phyloP scores from a whole-genome alignment of 2,113 vertebrate species.

The Petroica traversi region DNA sequence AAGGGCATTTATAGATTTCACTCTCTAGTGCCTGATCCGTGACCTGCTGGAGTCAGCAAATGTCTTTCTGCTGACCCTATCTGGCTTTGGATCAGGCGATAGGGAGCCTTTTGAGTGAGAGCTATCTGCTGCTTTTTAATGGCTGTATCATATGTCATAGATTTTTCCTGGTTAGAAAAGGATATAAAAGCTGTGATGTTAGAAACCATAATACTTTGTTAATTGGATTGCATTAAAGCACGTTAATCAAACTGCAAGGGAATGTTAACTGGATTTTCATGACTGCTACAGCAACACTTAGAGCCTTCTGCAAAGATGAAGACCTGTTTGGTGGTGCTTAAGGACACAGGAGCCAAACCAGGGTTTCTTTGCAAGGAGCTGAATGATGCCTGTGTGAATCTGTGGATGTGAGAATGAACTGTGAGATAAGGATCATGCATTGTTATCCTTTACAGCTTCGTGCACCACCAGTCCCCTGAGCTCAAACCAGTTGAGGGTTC shows the following conservation, averaged over 20 bases:
- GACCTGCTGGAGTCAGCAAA: constrained; percentile 5
- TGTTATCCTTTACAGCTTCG: not conserved
- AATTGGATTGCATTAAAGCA: constrained; percentile 52
- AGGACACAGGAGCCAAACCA: not conserved
- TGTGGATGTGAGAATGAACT: not conserved
- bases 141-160: constrained; percentile 2
- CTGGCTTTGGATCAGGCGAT: not conserved
- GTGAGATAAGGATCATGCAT: not conserved
- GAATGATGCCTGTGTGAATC: fast-evolving
- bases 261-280: constrained; percentile 4
- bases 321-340: not conserved
- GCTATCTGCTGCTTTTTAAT: not conserved
- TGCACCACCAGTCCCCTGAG: not conserved
- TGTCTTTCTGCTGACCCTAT: constrained; percentile 26
- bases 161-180: constrained; percentile 20
- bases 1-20: constrained; percentile 4
- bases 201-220: constrained; percentile 39
- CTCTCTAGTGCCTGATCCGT: not conserved
- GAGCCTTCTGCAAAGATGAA: not conserved
- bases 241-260: constrained; percentile 36
- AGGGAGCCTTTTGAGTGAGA: not conserved
- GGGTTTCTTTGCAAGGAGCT: not conserved
- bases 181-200: constrained; percentile 15
- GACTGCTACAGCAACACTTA: not conserved
- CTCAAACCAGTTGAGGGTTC: not conserved